Evolutionary conservation across 1,140 invertebrate species (phyloP).

Genomic region (Globodera ellingtonae): DNA sequence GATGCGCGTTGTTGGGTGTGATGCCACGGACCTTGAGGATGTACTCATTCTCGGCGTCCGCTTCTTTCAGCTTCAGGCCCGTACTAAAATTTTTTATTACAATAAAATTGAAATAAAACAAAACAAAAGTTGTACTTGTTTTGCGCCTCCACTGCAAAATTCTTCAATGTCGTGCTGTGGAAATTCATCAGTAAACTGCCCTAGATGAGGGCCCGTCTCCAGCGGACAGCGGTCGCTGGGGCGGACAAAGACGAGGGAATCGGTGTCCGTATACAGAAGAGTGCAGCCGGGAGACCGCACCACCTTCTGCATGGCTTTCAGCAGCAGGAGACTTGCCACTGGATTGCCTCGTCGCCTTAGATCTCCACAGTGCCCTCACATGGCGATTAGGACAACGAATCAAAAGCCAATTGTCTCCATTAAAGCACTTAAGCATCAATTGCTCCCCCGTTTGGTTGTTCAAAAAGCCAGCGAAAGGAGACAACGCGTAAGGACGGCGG

Average conservation of each 20-base stretch:
- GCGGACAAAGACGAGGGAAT: too few species aligned
- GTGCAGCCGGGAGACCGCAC: not conserved
- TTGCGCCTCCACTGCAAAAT: slow-evolving; percentile 10
- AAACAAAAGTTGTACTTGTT: not conserved
- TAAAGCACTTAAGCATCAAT: too few species aligned
- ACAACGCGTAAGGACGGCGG: too few species aligned
- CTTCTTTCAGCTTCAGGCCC: not conserved
- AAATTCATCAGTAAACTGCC: slow-evolving; percentile 21
- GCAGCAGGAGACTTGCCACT: not conserved
- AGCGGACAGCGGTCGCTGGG: not conserved
- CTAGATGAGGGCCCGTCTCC: slow-evolving; percentile 1
- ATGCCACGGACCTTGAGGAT: slow-evolving; percentile 7
- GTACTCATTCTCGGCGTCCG: not conserved
- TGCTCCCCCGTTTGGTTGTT: too few species aligned
- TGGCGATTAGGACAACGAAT: too few species aligned
- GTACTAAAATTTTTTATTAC: not conserved
- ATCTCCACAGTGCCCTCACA: too few species aligned
- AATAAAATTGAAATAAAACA: not conserved
- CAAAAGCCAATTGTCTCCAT: too few species aligned
- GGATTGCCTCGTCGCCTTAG: too few species aligned
- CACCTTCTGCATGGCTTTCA: slow-evolving; percentile 12
- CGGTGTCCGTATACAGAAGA: slow-evolving; percentile 9
- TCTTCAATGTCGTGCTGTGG: not conserved
- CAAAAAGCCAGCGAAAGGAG: too few species aligned
- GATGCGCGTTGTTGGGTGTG: not conserved